A percentile compares a stretch with the other conserved stretches of the same genome.
These are phyloP conservation scores for Thunnus maccoyii DNA, from an alignment of 2,113 vertebrate genomes.

Conservation along the genomic window DNA sequence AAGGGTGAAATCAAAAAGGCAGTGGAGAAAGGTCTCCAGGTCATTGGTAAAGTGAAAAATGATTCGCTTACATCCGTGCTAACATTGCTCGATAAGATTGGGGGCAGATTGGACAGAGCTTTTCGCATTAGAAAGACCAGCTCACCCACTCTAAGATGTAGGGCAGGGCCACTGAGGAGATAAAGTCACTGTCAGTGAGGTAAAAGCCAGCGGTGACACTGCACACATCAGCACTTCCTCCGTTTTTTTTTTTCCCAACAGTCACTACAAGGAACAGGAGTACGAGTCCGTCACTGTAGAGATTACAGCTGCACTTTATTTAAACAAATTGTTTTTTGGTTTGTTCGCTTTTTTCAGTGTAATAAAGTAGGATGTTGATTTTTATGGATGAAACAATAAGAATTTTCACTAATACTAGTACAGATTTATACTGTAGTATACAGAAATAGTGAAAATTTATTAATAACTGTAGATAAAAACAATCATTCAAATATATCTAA, in stretches of 20 bases:
- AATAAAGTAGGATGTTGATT: background rate
- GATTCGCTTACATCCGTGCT: constrained; percentile 63
- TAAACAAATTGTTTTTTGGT: background rate
- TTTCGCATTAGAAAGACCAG: constrained; percentile 45
- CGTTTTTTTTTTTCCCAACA: constrained; percentile 13
- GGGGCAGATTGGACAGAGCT: constrained; percentile 61
- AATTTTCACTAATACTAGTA: background rate
- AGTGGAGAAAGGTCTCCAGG: constrained; percentile 42
- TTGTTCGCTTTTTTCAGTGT: background rate
- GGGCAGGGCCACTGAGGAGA: constrained; percentile 55
- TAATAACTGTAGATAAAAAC: too few species aligned
- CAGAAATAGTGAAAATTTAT: too few species aligned
- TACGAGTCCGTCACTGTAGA: background rate
- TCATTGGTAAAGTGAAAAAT: constrained; percentile 63
- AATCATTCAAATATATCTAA: background rate
- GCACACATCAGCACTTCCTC: constrained; percentile 25
- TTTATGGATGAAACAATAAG: background rate
- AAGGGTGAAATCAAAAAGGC: constrained; percentile 36
- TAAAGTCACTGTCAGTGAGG: constrained; percentile 50
- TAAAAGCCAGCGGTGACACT: constrained; percentile 7
- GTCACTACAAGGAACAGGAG: background rate
- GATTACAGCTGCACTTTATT: background rate
- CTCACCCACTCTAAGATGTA: constrained; percentile 51
- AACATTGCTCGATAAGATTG: constrained; percentile 65
- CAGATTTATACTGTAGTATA: too few species aligned